Base-by-base conservation (phyloP, 2,888 invertebrate species). In the Agrotis ipsilon region DNA sequence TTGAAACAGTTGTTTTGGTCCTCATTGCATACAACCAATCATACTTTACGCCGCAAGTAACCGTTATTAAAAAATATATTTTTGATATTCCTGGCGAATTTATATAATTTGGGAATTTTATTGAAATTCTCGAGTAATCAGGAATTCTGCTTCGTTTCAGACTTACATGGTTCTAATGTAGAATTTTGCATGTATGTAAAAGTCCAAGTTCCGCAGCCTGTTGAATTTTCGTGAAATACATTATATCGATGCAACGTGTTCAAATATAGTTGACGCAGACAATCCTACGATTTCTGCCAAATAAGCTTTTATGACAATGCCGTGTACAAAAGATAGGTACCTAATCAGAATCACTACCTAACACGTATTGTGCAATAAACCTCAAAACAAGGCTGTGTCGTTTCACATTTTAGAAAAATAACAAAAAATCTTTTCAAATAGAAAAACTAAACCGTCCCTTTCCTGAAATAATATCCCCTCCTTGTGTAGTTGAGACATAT, bases 231-330 rank as follows among this genome's bases (percentile, higher is more conserved):
- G 24, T 43, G 19, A 27, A 49, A 43, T 43, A 13, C 9, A 9
- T n/a, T n/a, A n/a, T n/a, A n/a, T 19, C 19, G 9, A 43, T 43
- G 16, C 16, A 66, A 24, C 5, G 24, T 43, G 19, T 39, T 39
- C 48, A n/a, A 39, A 24, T 39, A 48, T 16, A 4, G 13, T 62
- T 63, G 18, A 49, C 5, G 14, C 6, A 27, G 24, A 54, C n/a
- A 39, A 24, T 39, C 52, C n/a, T 24, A 46, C 46, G 14, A 46
- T 54, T 65, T 46, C 52, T 54, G n/a, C n/a, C 32, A 21, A 21
- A 54, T 46, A 5, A 43, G 63, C n/a, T 24, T 62, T 49, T 24
- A 48, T 43, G 16, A 24, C 19, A 14, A n/a, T 13, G 39, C 14
- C 32, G 1, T 52, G 32, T 21, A 14, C 27, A 27, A 64, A 58